A percentile compares a stretch with the other conserved stretches of the same genome.
Evolutionary conservation across 2,113 vertebrate genomes (phyloP).

Genomic region (Fregetta grallaria): DNA sequence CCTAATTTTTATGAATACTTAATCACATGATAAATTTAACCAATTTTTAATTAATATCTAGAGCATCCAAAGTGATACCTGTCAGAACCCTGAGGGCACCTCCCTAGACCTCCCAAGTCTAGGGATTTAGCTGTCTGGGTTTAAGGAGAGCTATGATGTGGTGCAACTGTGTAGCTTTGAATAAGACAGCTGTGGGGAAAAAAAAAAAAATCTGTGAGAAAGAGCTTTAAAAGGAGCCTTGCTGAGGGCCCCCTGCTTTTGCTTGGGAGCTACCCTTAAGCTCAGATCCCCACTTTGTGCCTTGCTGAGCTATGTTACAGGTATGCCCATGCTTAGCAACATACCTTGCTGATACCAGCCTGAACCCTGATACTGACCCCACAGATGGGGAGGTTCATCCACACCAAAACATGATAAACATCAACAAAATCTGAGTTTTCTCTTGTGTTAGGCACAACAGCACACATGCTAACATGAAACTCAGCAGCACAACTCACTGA

Average conservation of each 20-base stretch:
- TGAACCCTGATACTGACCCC: not conserved
- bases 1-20: not conserved
- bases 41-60: not conserved
- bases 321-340: not conserved
- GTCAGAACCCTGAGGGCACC: not conserved
- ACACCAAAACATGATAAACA: not conserved
- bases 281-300: not conserved
- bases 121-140: not conserved
- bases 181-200: fast-evolving
- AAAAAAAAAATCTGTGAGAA: not conserved
- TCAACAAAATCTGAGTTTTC: not conserved
- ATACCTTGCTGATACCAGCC: not conserved
- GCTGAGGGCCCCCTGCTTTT: not conserved
- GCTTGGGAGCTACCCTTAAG: not conserved
- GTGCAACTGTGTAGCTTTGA: not conserved
- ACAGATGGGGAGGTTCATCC: not conserved
- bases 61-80: not conserved
- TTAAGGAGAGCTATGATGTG: not conserved
- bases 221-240: not conserved
- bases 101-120: not conserved
- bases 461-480: fast-evolving
- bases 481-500: not conserved
- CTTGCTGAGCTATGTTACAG: not conserved
- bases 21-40: not conserved
- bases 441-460: not conserved